These are phyloP conservation scores for Hybognathus amarus DNA, from an alignment of 2,797 vertebrate species.

Conservation along the genomic window DNA sequence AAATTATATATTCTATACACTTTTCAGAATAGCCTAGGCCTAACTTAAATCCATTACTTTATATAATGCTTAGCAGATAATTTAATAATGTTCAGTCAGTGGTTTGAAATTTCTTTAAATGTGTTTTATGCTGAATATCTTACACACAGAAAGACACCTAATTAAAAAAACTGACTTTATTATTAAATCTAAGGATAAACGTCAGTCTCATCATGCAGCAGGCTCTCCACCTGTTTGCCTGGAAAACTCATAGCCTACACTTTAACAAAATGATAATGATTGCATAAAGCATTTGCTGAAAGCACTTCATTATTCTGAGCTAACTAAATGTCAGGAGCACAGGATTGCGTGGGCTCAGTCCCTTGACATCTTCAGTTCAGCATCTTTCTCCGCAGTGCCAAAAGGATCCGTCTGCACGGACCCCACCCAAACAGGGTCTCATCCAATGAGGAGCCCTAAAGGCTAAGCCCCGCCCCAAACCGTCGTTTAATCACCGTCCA, in stretches of 20 bases:
- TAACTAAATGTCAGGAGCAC: slow-evolving; percentile 10
- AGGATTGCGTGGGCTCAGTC: not conserved
- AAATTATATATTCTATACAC: not conserved
- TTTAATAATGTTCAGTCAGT: not conserved
- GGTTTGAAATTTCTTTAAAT: not conserved
- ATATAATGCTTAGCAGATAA: not conserved
- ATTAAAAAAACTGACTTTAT: not conserved
- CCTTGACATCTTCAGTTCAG: slow-evolving; percentile 23
- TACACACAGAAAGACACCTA: not conserved
- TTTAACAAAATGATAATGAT: not conserved
- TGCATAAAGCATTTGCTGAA: not conserved
- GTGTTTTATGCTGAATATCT: not conserved
- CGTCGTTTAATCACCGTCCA: slow-evolving; percentile 23
- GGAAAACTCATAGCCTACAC: not conserved
- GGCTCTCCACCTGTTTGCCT: slow-evolving; percentile 35
- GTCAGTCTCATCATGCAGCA: not conserved
- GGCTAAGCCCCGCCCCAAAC: slow-evolving; percentile 34
- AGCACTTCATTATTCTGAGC: not conserved
- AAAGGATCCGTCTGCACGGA: not conserved
- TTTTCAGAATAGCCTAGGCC: not conserved
- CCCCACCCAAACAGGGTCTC: slow-evolving; percentile 42
- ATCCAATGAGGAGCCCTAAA: slow-evolving; percentile 47
- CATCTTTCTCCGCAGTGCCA: slow-evolving; percentile 67
- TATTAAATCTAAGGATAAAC: not conserved
- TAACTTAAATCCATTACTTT: not conserved